Evolutionary conservation across 1,140 invertebrate species (phyloP), one percentile per base, ranked within the genome.

Genomic region (Drosophila virilis): DNA sequence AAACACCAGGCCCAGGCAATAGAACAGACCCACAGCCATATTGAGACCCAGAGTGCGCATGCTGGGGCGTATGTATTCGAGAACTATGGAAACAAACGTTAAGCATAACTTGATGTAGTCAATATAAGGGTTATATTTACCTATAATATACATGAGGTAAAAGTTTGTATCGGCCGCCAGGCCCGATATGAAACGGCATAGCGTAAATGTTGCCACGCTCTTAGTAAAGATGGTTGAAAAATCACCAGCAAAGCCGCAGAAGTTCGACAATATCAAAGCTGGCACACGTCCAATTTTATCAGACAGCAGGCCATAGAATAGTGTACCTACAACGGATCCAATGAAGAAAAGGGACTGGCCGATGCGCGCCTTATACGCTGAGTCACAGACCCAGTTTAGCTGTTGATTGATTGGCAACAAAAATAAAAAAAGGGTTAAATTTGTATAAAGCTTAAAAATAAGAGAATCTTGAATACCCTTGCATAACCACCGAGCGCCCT

Each of bases 61-160:
- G 43, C 92, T 92, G 42, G 94, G 94, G 33, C 93, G 92, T 13
- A 95, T 93, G 80, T 95, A 95, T 91, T 95, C 94, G 92, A 94
- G 92, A 0, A 94, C 94, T 94, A 60, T 46, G 1, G 6, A 7
- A 48, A 65, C 1, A 35, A 17, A 7, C 7, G n/a, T 8, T 35
- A 7, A 42, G 37, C 8, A n/a, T 1, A 17, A 35, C 9, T 8
- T 58, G 12, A 7, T 6, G 12, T 28, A n/a, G 4, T 1, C 22
- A 57, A 40, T 13, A 3, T 12, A n/a, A 13, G 7, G 9, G 7
- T 9, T 2, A 0, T 0, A 83, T 91, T 91, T 81, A 94, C 94
- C 93, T 77, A 95, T 93, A 61, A 95, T 95, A 74, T 95, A 95
- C 94, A 95, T 95, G 92, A 95, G 94, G 57, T 94, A 93, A 75